Percentiles rank a stretch among this genome's conserved stretches.
Evolutionary conservation across 2,113 vertebrate species (phyloP).

Genomic region (Eidolon helvum): DNA sequence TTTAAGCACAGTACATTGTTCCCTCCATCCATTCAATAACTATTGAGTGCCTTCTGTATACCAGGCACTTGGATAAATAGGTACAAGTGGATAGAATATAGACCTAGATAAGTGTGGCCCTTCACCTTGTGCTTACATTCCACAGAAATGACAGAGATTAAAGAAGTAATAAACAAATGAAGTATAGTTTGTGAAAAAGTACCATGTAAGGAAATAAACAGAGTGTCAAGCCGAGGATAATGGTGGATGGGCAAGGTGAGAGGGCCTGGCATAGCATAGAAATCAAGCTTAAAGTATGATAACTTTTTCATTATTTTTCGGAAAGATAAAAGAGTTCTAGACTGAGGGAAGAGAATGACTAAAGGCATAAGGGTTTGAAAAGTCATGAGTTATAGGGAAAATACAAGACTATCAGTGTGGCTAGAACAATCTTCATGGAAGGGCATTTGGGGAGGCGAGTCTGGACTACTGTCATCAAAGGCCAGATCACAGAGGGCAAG

Average conservation of each 20-base stretch:
- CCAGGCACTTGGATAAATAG: neutral
- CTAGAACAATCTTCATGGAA: neutral
- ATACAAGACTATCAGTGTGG: rapidly evolving
- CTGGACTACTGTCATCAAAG: neutral
- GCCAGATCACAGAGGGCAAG: neutral
- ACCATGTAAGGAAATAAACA: neutral
- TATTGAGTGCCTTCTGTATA: neutral
- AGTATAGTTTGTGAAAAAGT: neutral
- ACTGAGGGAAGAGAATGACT: neutral
- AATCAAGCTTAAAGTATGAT: neutral
- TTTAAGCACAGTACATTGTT: neutral
- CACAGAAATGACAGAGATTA: neutral
- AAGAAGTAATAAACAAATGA: neutral
- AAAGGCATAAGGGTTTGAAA: neutral
- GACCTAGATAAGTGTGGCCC: neutral
- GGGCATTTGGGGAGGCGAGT: neutral
- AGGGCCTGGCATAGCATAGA: neutral
- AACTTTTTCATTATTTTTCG: neutral
- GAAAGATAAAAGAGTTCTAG: neutral
- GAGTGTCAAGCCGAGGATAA: neutral
- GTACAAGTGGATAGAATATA: neutral
- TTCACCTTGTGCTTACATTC: neutral
- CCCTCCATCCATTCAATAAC: neutral
- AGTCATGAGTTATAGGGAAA: neutral
- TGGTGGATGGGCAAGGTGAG: neutral